These are phyloP conservation scores for Idaea aversata DNA, from an alignment of 2,888 invertebrate species.

Conservation along the genomic window DNA sequence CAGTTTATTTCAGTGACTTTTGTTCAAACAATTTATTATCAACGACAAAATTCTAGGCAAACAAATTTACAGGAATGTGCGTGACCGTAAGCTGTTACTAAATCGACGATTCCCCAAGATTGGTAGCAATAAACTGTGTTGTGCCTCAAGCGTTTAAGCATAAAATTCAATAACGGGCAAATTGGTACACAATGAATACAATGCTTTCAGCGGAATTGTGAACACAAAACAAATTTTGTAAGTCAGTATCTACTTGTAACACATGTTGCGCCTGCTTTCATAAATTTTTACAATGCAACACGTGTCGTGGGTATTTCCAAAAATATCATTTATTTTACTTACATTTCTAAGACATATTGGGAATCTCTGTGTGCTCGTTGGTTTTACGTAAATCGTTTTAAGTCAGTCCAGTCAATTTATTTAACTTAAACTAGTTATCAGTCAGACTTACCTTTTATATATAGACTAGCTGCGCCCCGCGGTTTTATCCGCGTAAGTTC, in stretches of 20 bases:
- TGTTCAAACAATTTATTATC: neutral
- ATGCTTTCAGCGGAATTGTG: slow-evolving; percentile 5
- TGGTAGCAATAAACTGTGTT: slow-evolving; percentile 39
- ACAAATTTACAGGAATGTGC: slow-evolving; percentile 26
- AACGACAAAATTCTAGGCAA: neutral
- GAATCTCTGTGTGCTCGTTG: too few species aligned
- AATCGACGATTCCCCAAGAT: slow-evolving; percentile 37
- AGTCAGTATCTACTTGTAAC: neutral
- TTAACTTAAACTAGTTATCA: too few species aligned
- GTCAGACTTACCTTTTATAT: too few species aligned
- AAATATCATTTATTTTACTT: too few species aligned
- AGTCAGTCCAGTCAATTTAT: too few species aligned
- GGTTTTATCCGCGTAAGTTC: too few species aligned
- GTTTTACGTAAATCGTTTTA: too few species aligned
- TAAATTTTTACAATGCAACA: neutral
- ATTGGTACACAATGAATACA: slow-evolving; percentile 28
- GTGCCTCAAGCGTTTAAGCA: slow-evolving; percentile 32
- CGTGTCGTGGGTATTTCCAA: neutral
- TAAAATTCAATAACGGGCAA: slow-evolving; percentile 34
- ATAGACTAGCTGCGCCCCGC: too few species aligned
- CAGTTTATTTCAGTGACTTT: neutral
- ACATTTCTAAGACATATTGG: too few species aligned
- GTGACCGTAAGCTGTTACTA: slow-evolving; percentile 48
- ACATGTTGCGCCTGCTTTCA: neutral
- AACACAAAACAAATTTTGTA: neutral